phyloP scores from a whole-genome alignment of 2,888 invertebrate species.

The Strigamia crassipes region DNA sequence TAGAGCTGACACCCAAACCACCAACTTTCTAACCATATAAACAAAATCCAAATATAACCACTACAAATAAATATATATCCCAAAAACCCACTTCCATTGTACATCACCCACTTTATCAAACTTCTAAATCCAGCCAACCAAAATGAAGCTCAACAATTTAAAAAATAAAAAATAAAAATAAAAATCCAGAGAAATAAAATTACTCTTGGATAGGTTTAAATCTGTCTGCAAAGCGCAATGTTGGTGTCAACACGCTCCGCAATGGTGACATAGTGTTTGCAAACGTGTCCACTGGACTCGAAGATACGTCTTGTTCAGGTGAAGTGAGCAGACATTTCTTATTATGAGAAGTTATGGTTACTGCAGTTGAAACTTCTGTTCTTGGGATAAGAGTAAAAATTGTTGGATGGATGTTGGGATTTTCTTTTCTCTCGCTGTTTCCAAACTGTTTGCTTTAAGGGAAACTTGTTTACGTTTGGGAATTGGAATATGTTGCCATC shows the following conservation, averaged over 20 bases:
- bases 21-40: no score
- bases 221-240: conserved; percentile 17
- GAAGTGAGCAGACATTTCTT: conserved; percentile 23
- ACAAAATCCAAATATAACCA: no score
- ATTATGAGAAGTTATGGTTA: conserved; percentile 12
- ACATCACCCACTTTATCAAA: neutral
- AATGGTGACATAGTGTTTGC: conserved; percentile 27
- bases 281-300: conserved; percentile 23
- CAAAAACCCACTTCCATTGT: no score
- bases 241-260: conserved; percentile 2
- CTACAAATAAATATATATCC: no score
- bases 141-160: neutral
- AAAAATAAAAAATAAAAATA: neutral
- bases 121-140: neutral
- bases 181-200: neutral
- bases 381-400: conserved; percentile 8
- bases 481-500: neutral
- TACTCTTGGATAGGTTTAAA: conserved; percentile 24
- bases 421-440: neutral
- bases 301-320: conserved; percentile 32
- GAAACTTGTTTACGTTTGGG: neutral
- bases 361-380: conserved; percentile 18
- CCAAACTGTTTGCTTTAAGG: neutral
- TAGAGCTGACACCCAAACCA: no score
- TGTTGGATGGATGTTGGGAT: conserved; percentile 15